Base-by-base conservation (phyloP, 2,113 vertebrate genomes). In the Mirounga angustirostris region DNA sequence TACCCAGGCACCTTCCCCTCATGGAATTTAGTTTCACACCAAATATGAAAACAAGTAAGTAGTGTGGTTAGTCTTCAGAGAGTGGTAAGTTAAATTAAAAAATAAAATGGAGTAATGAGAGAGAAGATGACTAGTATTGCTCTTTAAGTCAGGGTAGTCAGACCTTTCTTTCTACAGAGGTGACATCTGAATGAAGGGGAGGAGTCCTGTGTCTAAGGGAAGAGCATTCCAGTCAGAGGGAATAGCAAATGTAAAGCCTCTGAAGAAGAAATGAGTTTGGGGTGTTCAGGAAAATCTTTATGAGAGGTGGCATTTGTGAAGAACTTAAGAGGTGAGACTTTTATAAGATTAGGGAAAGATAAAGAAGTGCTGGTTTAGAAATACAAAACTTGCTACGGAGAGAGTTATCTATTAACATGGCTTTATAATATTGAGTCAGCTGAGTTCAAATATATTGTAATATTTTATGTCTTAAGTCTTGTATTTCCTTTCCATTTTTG, bases 401-500 rank as follows among this genome's bases (percentile, higher is more conserved):
- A 79, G 24, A 54, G 46, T 67, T 80, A 61, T 93, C 26, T 56
- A 74, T 95, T 96, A 69, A 43, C 74, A 33, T 91, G 46, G 15
- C 10, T 11, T 89, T 59, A 40, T 80, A 80, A 43, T 4, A 95
- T 73, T 83, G n/a, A 81, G 11, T 76, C 74, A 92, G 58, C 79
- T 73, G 67, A 94, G n/a, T 74, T 40, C 24, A 93, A 96, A 88
- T 96, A 73, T 71, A 61, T 61, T 92, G 4, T 79, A 71, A n/a
- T 26, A 90, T 65, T 94, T 83, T 69, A 50, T 82, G 52, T 81
- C 28, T 21, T 54, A 84, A 26, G 13, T 79, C 8, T 83, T 94
- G 82, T 76, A 87, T 92, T 96, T 96, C 18, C 76, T 86, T 52
- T 82, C 30, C 33, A 43, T 61, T 93, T 50, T 91, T 76, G 2